A percentile compares a stretch with the other conserved stretches of the same genome.
Evolutionary conservation across 1,140 invertebrate species (phyloP).

Genomic region (Eriocheir sinensis): DNA sequence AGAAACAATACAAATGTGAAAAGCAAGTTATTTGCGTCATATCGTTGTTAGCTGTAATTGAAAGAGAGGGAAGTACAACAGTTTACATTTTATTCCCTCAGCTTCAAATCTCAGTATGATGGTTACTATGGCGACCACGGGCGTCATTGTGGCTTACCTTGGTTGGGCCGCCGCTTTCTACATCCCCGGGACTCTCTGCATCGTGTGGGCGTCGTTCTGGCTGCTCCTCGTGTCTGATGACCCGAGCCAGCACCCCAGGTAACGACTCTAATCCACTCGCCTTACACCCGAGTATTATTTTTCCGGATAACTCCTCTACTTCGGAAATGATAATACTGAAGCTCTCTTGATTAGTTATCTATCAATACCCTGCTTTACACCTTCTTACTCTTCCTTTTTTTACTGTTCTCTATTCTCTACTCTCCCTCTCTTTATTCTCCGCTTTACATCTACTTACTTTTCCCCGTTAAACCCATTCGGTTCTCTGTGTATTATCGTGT

Average conservation of each 20-base stretch:
- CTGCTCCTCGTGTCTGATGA: slow-evolving; percentile 4
- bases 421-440: slow-evolving; percentile 6
- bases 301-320: no score
- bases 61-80: no score
- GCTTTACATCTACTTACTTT: not conserved
- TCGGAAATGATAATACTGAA: no score
- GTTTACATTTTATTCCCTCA: not conserved
- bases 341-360: no score
- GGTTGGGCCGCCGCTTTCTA: slow-evolving; percentile 56
- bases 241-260: slow-evolving; percentile 54
- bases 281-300: no score
- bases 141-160: not conserved
- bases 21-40: no score
- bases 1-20: no score
- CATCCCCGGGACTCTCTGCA: slow-evolving; percentile 27
- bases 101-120: slow-evolving; percentile 31
- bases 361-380: no score
- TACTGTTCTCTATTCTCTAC: not conserved
- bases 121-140: slow-evolving; percentile 19
- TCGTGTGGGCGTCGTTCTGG: slow-evolving; percentile 36
- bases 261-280: no score
- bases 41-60: no score
- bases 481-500: not conserved
- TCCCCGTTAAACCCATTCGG: not conserved
- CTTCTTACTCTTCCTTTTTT: no score